Base-by-base conservation (phyloP, 53 echinoderm and acorn worm species). In the Astropecten irregularis region DNA sequence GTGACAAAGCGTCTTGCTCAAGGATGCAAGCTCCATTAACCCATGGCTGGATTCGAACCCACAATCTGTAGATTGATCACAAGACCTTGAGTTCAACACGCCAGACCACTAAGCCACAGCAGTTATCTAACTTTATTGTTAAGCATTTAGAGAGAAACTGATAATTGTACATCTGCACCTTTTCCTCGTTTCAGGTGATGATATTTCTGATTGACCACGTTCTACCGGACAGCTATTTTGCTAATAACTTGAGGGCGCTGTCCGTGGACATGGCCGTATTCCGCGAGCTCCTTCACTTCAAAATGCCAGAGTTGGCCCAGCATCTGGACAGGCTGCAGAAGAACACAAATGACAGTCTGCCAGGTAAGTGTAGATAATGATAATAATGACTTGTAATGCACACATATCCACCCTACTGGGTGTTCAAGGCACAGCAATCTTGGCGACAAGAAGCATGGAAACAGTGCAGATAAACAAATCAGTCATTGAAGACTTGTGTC, bases 251-350 rank as follows among this genome's bases (percentile, higher is more conserved):
- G 70, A 61, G 96, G 73, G 99, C 97, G 47, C 92, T 99, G 2
- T 99, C 99, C 15, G 99, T 99, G 2, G 99, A 99, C 85, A 99
- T 95, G 94, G 99, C 94, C 18, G 94, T 99, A 27, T 99, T 99
- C 86, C 87, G 99, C n/a, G 94, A 99, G 86, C 83, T 99, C 16
- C 89, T 94, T 5, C 99, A 92, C 36, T 94, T 99, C 88, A 99
- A 99, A 79, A 82, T 99, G 52, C 99, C 99, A 19, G 94, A 94
- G 10, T 72, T 99, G 44, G 94, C 99, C 19, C 89, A 92, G 59
- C 99, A 99, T 55, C 73, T 99, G 16, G 99, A 94, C 82, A 94
- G 88, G 44, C 88, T 99, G 4, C 99, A 99, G 86, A 94, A 94
- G 68, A 90, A 90, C 57, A 94, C 90, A 48, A 94, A 94, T 71